A percentile compares a stretch with the other conserved stretches of the same genome.
Evolutionary conservation across 1,140 invertebrate genomes (phyloP).

Genomic region (Pachyrhynchus sulphureomaculatus): DNA sequence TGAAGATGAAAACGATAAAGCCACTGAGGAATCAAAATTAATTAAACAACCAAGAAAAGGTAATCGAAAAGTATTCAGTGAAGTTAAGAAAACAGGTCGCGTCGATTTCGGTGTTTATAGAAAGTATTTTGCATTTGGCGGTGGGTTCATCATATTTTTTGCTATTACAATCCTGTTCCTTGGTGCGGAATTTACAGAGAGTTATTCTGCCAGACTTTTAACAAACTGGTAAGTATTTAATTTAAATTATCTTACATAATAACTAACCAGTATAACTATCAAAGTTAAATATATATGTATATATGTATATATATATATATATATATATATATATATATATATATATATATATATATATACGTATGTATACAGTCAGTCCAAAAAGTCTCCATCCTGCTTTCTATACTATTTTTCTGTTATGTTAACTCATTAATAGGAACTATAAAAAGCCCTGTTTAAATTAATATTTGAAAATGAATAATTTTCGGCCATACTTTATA

Average conservation of each 20-base stretch:
- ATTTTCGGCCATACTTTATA: too few relatives aligned
- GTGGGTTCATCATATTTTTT: conserved; percentile 32
- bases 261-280: neutral
- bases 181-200: conserved; percentile 30
- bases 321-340: neutral
- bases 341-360: too few relatives aligned
- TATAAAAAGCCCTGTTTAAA: too few relatives aligned
- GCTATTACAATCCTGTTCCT: conserved; percentile 23
- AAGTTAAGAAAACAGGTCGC: conserved; percentile 37
- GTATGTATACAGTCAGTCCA: too few relatives aligned
- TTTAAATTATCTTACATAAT: neutral
- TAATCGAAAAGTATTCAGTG: conserved; percentile 34
- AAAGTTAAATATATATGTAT: neutral
- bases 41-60: conserved; percentile 1
- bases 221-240: conserved; percentile 36
- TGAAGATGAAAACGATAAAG: conserved; percentile 17
- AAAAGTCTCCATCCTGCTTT: too few relatives aligned
- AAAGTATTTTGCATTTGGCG: conserved; percentile 40
- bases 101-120: conserved; percentile 35
- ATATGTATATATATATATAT: neutral
- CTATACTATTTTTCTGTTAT: too few relatives aligned
- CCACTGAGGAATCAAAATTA: conserved; percentile 9
- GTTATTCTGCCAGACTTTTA: conserved; percentile 35
- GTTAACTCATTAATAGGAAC: too few relatives aligned
- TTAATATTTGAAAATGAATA: too few relatives aligned